phyloP scores from a whole-genome alignment of 2,797 vertebrate species.

The Xiphorhynchus erythropygius region DNA sequence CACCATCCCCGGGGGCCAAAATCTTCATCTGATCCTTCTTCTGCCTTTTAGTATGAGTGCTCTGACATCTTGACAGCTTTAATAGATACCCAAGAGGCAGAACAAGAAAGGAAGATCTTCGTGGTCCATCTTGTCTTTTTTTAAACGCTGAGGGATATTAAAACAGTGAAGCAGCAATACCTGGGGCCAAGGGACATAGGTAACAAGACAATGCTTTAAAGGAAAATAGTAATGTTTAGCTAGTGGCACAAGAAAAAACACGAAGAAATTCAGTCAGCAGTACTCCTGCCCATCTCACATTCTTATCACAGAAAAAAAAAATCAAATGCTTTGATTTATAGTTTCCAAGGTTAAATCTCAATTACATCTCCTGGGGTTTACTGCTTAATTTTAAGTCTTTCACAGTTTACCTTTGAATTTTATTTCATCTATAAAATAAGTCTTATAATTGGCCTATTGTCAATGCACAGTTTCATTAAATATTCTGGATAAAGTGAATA shows the following conservation, averaged over 20 bases:
- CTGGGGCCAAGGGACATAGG: background rate
- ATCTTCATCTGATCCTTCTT: conserved; percentile 51
- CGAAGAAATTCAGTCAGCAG: background rate
- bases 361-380: background rate
- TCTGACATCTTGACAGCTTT: conserved; percentile 68
- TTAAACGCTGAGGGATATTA: conserved; percentile 55
- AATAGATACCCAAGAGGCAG: conserved; percentile 67
- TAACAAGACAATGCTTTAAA: conserved; percentile 12
- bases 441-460: background rate
- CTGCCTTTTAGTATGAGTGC: conserved; percentile 51
- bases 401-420: background rate
- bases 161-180: conserved; percentile 49
- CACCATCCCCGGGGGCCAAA: conserved; percentile 12
- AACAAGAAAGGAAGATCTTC: conserved; percentile 44
- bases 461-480: background rate
- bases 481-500: background rate
- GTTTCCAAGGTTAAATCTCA: conserved; percentile 22
- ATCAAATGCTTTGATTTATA: background rate
- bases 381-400: background rate
- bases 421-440: background rate
- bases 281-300: background rate
- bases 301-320: background rate
- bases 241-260: background rate
- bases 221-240: background rate
- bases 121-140: conserved; percentile 58